Conservation (phyloP, 2,888 invertebrate genomes). For the Carterocephalus palaemon region DNA sequence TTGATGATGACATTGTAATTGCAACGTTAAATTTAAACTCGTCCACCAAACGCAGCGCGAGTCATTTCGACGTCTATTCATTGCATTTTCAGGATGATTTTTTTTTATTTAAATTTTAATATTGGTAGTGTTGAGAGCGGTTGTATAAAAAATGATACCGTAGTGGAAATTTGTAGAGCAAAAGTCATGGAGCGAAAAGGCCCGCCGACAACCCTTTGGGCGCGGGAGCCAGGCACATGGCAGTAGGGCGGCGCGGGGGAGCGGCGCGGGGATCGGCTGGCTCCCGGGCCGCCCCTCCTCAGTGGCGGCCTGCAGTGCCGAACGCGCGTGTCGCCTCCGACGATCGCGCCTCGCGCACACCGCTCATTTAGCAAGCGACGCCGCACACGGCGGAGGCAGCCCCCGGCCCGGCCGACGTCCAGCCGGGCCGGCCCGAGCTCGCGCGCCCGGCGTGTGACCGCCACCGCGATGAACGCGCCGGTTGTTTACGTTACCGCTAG, state of each 20-base stretch:
- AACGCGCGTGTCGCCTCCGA: slow-evolving; percentile 76
- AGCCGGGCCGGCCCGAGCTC: slow-evolving; percentile 56
- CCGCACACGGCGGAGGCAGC: slow-evolving; percentile 72
- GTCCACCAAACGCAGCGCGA: too few relatives aligned
- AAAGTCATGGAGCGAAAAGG: too few relatives aligned
- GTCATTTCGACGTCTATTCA: too few relatives aligned
- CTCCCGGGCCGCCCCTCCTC: slow-evolving; percentile 76
- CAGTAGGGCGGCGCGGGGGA: slow-evolving; percentile 45
- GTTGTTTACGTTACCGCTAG: slow-evolving; percentile 73
- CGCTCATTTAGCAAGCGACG: slow-evolving; percentile 72
- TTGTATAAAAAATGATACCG: too few relatives aligned
- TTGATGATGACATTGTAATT: not conserved
- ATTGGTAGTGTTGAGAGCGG: too few relatives aligned
- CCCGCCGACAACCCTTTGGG: slow-evolving; percentile 71
- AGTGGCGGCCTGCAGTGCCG: slow-evolving; percentile 77
- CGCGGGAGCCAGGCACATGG: slow-evolving; percentile 63
- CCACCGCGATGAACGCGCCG: slow-evolving; percentile 58
- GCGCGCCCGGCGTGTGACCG: slow-evolving; percentile 60
- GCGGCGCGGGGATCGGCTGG: slow-evolving; percentile 49
- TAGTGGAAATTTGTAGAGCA: too few relatives aligned
- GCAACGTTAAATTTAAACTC: too few relatives aligned
- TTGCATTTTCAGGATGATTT: too few relatives aligned
- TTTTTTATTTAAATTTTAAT: too few relatives aligned
- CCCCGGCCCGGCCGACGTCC: slow-evolving; percentile 64
- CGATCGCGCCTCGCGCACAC: slow-evolving; percentile 72